A percentile compares a stretch with the other conserved stretches of the same genome.
These are phyloP conservation scores for Tricholauxania praeusta DNA, from an alignment of 2,888 invertebrate genomes.

Conservation along the genomic window DNA sequence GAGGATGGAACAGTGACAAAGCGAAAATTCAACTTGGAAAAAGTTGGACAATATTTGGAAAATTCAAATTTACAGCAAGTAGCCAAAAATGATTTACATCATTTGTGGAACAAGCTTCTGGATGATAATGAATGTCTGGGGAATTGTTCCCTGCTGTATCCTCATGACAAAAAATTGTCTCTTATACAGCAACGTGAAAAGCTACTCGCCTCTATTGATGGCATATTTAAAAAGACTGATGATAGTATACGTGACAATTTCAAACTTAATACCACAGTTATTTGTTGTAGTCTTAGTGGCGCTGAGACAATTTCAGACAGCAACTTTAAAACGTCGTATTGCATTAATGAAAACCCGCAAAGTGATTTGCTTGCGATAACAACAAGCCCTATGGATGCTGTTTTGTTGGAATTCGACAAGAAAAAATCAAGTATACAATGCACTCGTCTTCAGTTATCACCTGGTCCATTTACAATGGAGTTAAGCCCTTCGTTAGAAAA, in stretches of 20 bases:
- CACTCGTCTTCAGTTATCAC: conserved; percentile 71
- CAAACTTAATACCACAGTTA: conserved; percentile 70
- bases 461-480: conserved; percentile 60
- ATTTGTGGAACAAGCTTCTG: conserved; percentile 83
- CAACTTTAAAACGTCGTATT: conserved; percentile 57
- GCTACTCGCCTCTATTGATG: conserved; percentile 75
- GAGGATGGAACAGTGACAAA: conserved; percentile 61
- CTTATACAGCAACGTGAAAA: conserved; percentile 84
- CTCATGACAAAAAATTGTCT: conserved; percentile 81
- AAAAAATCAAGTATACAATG: conserved; percentile 68
- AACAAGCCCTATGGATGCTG: conserved; percentile 58
- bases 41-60: conserved; percentile 90
- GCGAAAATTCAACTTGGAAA: conserved; percentile 84
- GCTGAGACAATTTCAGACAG: conserved; percentile 39
- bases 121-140: conserved; percentile 79
- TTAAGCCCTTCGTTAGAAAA: conserved; percentile 55
- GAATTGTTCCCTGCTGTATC: conserved; percentile 79
- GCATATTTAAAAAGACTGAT: conserved; percentile 77
- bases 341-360: conserved; percentile 55
- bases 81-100: conserved; percentile 75
- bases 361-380: conserved; percentile 60
- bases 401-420: conserved; percentile 61
- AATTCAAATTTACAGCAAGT: conserved; percentile 78
- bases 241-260: conserved; percentile 76
- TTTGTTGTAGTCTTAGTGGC: conserved; percentile 63